phyloP scores from a whole-genome alignment of 2,113 vertebrate species.

The Oriolus oriolus region DNA sequence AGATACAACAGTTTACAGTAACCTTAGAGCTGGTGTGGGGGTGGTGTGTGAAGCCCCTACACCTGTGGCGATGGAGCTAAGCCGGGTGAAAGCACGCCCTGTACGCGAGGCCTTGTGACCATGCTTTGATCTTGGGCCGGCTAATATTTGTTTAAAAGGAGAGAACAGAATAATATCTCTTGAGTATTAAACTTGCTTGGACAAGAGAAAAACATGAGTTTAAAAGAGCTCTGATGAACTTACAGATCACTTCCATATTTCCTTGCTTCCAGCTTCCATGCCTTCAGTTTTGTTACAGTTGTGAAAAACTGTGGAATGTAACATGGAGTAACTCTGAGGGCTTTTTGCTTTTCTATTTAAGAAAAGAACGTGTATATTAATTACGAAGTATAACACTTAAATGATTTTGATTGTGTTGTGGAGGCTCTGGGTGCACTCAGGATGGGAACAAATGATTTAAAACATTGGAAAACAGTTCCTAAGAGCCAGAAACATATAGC shows the following conservation, averaged over 20 bases:
- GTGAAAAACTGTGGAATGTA: not conserved
- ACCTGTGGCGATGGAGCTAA: not conserved
- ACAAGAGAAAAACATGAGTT: not conserved
- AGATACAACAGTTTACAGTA: fast-evolving
- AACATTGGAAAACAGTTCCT: not conserved
- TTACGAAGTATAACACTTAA: not conserved
- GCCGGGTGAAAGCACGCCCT: too few relatives aligned
- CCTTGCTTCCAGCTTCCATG: not conserved
- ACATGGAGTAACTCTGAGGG: not conserved
- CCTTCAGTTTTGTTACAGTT: not conserved
- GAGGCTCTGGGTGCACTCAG: not conserved
- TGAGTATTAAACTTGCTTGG: not conserved
- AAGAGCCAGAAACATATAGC: not conserved
- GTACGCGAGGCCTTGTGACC: fast-evolving
- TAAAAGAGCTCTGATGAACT: not conserved
- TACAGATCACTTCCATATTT: not conserved
- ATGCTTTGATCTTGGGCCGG: not conserved
- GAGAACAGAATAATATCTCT: not conserved
- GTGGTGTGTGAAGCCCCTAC: not conserved
- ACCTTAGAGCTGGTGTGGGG: not conserved
- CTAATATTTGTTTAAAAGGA: not conserved
- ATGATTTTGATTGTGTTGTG: not conserved
- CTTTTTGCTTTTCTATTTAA: not conserved
- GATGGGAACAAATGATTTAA: not conserved
- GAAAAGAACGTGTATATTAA: fast-evolving